These are phyloP conservation scores for Sylvietta virens DNA, from an alignment of 2,113 vertebrate species.

Conservation along the genomic window DNA sequence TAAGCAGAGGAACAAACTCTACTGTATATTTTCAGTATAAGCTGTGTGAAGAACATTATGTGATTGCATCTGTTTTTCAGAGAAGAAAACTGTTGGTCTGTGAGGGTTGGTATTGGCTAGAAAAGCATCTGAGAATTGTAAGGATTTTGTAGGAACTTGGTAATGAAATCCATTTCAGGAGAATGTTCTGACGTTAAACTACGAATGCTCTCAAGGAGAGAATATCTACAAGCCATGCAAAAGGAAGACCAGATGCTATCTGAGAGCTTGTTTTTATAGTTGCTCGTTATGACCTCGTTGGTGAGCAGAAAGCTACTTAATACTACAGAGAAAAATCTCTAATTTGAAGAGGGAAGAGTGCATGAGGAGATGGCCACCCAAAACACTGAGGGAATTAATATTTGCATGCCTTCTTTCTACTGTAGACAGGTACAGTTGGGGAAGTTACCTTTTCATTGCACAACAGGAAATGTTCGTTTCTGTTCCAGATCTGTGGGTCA, in stretches of 20 bases:
- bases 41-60: not conserved
- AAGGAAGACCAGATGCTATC: not conserved
- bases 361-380: not conserved
- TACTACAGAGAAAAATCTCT: not conserved
- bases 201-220: not conserved
- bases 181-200: not conserved
- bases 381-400: not conserved
- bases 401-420: not conserved
- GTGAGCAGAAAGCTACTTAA: not conserved
- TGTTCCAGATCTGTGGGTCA: not conserved
- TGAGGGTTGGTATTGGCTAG: not conserved
- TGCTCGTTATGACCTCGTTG: not conserved
- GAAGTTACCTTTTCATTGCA: not conserved
- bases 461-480: not conserved
- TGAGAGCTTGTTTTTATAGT: not conserved
- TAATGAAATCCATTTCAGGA: not conserved
- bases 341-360: not conserved
- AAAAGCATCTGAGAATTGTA: not conserved
- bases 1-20: not conserved
- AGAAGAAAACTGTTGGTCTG: not conserved
- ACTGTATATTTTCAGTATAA: not conserved
- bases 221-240: not conserved
- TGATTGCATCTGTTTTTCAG: not conserved
- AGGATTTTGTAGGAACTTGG: not conserved
- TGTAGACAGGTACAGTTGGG: not conserved